phyloP scores from a whole-genome alignment of 2,113 vertebrate species.

The Brienomyrus brachyistius region DNA sequence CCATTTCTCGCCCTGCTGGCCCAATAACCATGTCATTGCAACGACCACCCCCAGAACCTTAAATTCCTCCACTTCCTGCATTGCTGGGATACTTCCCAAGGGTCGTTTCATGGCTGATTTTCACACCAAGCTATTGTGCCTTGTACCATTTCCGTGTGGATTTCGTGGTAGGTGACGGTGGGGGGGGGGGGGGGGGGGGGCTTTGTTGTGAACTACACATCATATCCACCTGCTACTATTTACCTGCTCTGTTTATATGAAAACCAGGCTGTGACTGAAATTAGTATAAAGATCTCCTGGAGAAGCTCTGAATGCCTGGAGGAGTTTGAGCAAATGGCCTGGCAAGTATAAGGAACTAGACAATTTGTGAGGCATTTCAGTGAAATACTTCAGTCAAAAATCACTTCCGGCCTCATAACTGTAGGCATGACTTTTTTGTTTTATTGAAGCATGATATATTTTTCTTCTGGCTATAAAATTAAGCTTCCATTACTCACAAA shows the following conservation, averaged over 20 bases:
- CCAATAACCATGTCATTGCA: background rate
- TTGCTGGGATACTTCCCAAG: background rate
- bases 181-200: no score
- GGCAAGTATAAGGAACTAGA: background rate
- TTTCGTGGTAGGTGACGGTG: background rate
- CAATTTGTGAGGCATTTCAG: background rate
- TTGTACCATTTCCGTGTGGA: background rate
- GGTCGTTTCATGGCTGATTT: background rate
- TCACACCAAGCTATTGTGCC: background rate
- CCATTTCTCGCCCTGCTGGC: background rate
- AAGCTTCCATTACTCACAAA: slow-evolving; percentile 13
- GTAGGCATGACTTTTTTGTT: background rate
- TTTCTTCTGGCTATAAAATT: slow-evolving; percentile 18
- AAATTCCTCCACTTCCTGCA: background rate
- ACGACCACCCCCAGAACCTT: no score
- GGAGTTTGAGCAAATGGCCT: background rate
- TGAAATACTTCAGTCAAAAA: slow-evolving; percentile 10
- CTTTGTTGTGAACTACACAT: background rate
- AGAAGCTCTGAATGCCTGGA: background rate
- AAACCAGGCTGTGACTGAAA: background rate
- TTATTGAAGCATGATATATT: slow-evolving; percentile 4
- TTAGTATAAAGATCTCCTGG: background rate
- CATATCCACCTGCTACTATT: background rate
- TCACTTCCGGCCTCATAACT: background rate
- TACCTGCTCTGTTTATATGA: background rate